Conservation (phyloP, 2,888 invertebrate species). For the Rhagonycha lutea region DNA sequence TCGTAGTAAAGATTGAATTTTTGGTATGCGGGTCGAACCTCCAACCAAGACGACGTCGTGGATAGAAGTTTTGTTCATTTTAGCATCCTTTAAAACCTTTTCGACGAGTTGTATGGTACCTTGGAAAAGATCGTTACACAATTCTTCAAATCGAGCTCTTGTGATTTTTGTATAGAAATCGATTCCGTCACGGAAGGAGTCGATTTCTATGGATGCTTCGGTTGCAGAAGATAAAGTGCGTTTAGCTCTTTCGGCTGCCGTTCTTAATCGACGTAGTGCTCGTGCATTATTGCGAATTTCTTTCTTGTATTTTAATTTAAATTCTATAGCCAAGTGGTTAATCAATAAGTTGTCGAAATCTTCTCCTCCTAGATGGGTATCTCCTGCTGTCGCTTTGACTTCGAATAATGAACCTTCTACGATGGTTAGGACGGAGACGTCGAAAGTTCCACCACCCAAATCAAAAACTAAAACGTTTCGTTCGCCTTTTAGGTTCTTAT, state of each 20-base stretch:
- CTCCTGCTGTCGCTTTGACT: conserved; percentile 59
- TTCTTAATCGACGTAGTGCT: conserved; percentile 70
- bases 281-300: conserved; percentile 69
- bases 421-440: conserved; percentile 71
- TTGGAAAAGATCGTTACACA: conserved; percentile 72
- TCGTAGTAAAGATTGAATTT: conserved; percentile 73
- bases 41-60: conserved; percentile 83
- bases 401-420: conserved; percentile 64
- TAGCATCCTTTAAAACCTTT: conserved; percentile 74
- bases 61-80: conserved; percentile 75
- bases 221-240: conserved; percentile 77
- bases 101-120: conserved; percentile 74
- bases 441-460: conserved; percentile 66
- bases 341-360: conserved; percentile 66
- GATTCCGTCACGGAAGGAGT: conserved; percentile 75
- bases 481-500: conserved; percentile 52
- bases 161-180: conserved; percentile 74
- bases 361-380: conserved; percentile 57
- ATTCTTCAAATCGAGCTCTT: conserved; percentile 76
- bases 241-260: conserved; percentile 79
- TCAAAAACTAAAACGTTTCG: conserved; percentile 60
- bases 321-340: conserved; percentile 72
- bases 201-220: conserved; percentile 76
- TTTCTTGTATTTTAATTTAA: conserved; percentile 72
- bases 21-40: conserved; percentile 80